Conservation (phyloP, 2,888 invertebrate species). For the Strigamia crassipes region DNA sequence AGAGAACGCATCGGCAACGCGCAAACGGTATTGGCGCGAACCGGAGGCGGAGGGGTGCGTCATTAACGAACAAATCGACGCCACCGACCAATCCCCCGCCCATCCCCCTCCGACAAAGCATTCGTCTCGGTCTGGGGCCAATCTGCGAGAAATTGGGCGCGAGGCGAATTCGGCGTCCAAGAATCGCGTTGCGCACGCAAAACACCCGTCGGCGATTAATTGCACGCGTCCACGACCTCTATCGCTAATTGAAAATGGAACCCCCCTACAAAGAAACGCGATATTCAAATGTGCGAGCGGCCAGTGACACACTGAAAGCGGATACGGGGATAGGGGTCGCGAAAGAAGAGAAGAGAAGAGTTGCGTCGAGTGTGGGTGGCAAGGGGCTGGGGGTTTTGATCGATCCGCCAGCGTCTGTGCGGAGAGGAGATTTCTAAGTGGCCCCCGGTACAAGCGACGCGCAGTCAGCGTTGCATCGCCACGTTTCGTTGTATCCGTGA, state of each 20-base stretch:
- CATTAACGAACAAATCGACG: slow-evolving; percentile 15
- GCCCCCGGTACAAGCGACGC: neutral
- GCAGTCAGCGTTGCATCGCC: neutral
- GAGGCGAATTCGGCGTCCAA: neutral
- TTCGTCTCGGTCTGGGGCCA: slow-evolving; percentile 13
- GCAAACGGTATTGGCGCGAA: neutral
- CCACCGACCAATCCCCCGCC: neutral
- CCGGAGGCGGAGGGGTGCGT: neutral
- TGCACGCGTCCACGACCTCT: slow-evolving; percentile 16
- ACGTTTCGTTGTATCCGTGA: slow-evolving; percentile 29
- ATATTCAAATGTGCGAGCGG: neutral
- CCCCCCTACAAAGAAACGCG: neutral
- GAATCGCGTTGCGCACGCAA: neutral
- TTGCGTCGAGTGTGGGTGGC: neutral
- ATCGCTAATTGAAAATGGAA: slow-evolving; percentile 35
- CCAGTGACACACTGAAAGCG: neutral
- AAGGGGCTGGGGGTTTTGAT: neutral
- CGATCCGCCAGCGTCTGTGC: neutral
- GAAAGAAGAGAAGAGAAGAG: neutral
- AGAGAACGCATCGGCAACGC: neutral
- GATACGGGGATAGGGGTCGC: neutral
- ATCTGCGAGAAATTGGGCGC: neutral
- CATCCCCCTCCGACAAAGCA: neutral
- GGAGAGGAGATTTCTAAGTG: slow-evolving; percentile 18
- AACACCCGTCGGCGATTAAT: slow-evolving; percentile 34